Evolutionary conservation across 2,113 vertebrate genomes (phyloP), one percentile per base, ranked within the genome.

Genomic region (Oreocharis arfaki): DNA sequence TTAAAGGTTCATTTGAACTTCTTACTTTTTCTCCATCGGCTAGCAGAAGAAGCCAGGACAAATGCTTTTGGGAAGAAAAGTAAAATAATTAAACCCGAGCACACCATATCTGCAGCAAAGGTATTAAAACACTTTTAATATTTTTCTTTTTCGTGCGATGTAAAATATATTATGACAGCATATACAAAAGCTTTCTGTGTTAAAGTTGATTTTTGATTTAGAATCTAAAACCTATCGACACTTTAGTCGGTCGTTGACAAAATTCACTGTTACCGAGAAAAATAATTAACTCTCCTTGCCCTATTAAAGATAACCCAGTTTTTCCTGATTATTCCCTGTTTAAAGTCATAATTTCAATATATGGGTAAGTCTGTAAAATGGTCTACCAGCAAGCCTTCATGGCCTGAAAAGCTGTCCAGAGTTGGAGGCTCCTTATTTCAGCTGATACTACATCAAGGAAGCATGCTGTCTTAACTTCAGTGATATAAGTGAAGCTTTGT

Each of bases 1-100:
- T 89, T 79, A 79, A 97, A 98, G 98, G 76, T 98, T n/a, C 97
- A 98, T 89, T 96, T 98, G 93, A 98, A 33, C 70, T 98, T 98
- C 92, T 95, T 98, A 60, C 64, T 98, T 11, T 98, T 98, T 96
- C 87, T 98, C 19, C 97, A 94, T 81, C 98, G 98, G 27, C 87
- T 98, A 74, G 98, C 98, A 71, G 97, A 98, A 94, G 98, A 98
- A 94, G 84, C 98, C 55, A 97, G 98, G 68, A 91, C 84, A 91
- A 98, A 97, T 49, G 98, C 98, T 82, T 97, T 97, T 89, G 97
- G 94, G 76, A 93, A 80, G 49, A 98, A 95, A 76, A 98, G 97
- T 93, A 92, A 93, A 93, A 42, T 94, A 68, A 97, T 98, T 95
- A 98, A 97, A 83, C 84, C 97, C 21, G 96, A 98, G 26, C 98